Evolutionary conservation across 2,797 vertebrate genomes (phyloP).

Genomic region (Synanceia verrucosa): DNA sequence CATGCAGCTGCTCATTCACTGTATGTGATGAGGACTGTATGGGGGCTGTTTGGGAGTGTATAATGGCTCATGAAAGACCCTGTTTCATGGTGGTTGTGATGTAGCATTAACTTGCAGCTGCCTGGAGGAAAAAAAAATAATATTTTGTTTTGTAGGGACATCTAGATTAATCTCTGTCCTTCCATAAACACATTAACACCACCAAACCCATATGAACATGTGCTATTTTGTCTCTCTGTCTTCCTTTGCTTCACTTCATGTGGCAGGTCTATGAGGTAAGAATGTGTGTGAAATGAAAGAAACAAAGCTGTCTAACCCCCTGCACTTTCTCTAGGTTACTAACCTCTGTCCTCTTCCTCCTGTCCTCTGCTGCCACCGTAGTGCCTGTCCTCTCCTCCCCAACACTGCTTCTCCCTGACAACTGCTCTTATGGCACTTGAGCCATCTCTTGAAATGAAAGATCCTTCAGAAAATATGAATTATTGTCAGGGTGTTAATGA

Average conservation of each 20-base stretch:
- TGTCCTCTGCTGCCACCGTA: conserved; percentile 30
- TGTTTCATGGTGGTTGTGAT: conserved; percentile 33
- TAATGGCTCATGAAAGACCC: conserved; percentile 38
- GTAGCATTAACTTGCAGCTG: conserved; percentile 41
- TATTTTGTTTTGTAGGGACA: neutral
- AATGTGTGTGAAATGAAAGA: conserved; percentile 64
- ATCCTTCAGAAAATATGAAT: conserved; percentile 29
- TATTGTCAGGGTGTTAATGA: neutral
- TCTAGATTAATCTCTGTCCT: conserved; percentile 26
- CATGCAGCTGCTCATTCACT: conserved; percentile 47
- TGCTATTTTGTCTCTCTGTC: conserved; percentile 81
- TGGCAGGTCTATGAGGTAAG: conserved; percentile 99
- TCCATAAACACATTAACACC: conserved; percentile 46
- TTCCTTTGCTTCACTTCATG: conserved; percentile 85
- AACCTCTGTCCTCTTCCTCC: conserved; percentile 75
- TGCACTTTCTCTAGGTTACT: conserved; percentile 77
- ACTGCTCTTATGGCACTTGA: conserved; percentile 39
- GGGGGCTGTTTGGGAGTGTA: conserved; percentile 33
- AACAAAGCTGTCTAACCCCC: conserved; percentile 61
- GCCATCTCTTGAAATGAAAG: conserved; percentile 22
- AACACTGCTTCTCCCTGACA: conserved; percentile 25
- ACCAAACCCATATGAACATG: conserved; percentile 70
- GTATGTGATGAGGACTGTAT: conserved; percentile 31
- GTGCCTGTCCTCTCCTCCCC: conserved; percentile 25
- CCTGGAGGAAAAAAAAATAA: conserved; percentile 1